Conservation (phyloP, 1,140 invertebrate genomes). For the Caenorhabditis briggsae region DNA sequence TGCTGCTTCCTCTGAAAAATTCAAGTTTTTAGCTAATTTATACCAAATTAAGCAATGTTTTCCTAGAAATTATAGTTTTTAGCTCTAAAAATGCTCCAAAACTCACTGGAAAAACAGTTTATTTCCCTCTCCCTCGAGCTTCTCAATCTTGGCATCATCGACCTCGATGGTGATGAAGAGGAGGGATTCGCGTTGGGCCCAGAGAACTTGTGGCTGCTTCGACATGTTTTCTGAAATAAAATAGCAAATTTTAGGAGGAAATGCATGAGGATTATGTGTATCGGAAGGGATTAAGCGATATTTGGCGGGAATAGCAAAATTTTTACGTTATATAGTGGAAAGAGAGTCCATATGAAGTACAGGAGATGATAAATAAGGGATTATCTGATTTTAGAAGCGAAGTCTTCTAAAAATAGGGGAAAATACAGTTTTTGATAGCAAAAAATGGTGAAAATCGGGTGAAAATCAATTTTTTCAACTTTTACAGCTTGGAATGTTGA, state of each 20-base stretch:
- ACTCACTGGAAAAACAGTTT: conserved; percentile 49
- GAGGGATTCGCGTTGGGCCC: conserved; percentile 54
- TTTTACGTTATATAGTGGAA: too few relatives aligned
- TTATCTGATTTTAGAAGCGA: too few relatives aligned
- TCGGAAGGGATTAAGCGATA: background rate
- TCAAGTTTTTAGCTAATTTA: too few relatives aligned
- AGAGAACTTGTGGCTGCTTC: conserved; percentile 52
- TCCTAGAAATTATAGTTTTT: too few relatives aligned
- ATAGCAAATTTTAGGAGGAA: background rate
- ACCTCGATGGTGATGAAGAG: conserved; percentile 54
- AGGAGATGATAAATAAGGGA: too few relatives aligned
- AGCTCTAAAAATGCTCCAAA: too few relatives aligned
- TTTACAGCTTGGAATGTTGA: too few relatives aligned
- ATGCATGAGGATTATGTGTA: background rate
- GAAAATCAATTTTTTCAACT: background rate
- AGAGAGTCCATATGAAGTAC: too few relatives aligned
- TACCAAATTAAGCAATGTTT: too few relatives aligned
- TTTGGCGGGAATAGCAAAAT: too few relatives aligned
- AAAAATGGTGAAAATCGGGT: background rate
- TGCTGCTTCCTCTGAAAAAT: conserved; percentile 58
- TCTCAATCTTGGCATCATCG: conserved; percentile 49
- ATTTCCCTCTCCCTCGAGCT: conserved; percentile 31
- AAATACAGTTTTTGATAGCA: too few relatives aligned
- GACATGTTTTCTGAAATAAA: conserved; percentile 23
- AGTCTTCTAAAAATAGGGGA: too few relatives aligned